phyloP scores from a whole-genome alignment of 2,797 vertebrate species.

The Sebastes jordani region DNA sequence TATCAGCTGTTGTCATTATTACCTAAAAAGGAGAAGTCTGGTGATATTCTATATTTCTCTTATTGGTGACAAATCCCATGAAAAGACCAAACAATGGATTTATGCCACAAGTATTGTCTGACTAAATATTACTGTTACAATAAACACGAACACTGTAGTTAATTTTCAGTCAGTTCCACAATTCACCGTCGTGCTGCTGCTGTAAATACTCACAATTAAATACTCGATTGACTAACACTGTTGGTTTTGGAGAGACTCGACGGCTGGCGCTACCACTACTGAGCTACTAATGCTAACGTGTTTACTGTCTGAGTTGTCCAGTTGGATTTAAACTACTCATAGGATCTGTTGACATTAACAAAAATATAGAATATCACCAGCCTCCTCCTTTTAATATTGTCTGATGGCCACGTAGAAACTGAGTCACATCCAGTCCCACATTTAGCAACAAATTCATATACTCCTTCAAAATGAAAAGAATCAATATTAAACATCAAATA shows the following conservation, averaged over 20 bases:
- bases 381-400: slow-evolving; percentile 4
- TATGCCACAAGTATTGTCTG: neutral
- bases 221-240: neutral
- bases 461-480: slow-evolving; percentile 59
- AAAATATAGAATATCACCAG: neutral
- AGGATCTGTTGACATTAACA: slow-evolving; percentile 3
- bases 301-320: neutral
- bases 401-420: slow-evolving; percentile 12
- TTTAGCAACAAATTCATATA: slow-evolving; percentile 20
- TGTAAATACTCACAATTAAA: neutral
- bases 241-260: neutral
- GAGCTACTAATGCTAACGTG: neutral
- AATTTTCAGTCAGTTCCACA: neutral
- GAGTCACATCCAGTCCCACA: slow-evolving; percentile 12
- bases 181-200: neutral
- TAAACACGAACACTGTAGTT: neutral
- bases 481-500: slow-evolving; percentile 55
- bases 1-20: slow-evolving; percentile 6
- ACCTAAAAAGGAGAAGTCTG: neutral
- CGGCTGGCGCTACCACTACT: neutral
- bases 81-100: slow-evolving; percentile 4
- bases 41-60: slow-evolving; percentile 9
- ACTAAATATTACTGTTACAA: no score
- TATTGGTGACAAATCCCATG: neutral
- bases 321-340: neutral